Conservation (phyloP, 1,140 invertebrate genomes). For the Drosophila mojavensis region DNA sequence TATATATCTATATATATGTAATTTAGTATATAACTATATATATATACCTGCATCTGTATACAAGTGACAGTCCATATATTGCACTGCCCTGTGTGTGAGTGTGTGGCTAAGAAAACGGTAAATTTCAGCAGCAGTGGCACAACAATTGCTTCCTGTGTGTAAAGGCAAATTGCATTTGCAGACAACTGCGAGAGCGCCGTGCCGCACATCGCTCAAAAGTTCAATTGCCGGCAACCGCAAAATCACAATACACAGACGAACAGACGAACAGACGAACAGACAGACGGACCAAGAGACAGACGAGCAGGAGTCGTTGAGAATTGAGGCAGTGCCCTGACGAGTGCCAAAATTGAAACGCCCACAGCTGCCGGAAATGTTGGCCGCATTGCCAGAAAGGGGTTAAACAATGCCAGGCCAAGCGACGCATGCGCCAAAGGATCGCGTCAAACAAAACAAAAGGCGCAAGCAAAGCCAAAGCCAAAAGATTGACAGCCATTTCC, state of each 20-base stretch:
- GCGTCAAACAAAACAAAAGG: constrained; percentile 44
- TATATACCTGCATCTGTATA: constrained; percentile 6
- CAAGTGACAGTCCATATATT: constrained; percentile 63
- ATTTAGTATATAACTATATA: not conserved
- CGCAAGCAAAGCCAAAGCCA: constrained; percentile 35
- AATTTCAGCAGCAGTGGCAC: constrained; percentile 48
- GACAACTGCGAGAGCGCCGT: constrained; percentile 21
- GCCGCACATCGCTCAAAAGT: constrained; percentile 39
- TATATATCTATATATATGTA: not conserved
- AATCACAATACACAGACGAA: constrained; percentile 32
- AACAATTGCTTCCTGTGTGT: constrained; percentile 28
- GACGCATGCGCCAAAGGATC: constrained; percentile 49
- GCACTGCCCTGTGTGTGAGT: not conserved
- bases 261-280: not conserved
- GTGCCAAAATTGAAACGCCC: constrained; percentile 72
- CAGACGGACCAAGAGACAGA: not conserved
- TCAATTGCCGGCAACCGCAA: constrained; percentile 47
- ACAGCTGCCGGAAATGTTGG: constrained; percentile 76
- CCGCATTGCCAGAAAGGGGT: constrained; percentile 29
- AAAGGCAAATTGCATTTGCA: constrained; percentile 68
- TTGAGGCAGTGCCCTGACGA: constrained; percentile 28
- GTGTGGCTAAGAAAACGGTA: constrained; percentile 54
- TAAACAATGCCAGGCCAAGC: constrained; percentile 34
- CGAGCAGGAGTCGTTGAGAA: not conserved
- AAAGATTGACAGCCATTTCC: constrained; percentile 67